These are phyloP conservation scores for Reticulitermes speratus DNA, from an alignment of 1,140 invertebrate species.

Conservation along the genomic window DNA sequence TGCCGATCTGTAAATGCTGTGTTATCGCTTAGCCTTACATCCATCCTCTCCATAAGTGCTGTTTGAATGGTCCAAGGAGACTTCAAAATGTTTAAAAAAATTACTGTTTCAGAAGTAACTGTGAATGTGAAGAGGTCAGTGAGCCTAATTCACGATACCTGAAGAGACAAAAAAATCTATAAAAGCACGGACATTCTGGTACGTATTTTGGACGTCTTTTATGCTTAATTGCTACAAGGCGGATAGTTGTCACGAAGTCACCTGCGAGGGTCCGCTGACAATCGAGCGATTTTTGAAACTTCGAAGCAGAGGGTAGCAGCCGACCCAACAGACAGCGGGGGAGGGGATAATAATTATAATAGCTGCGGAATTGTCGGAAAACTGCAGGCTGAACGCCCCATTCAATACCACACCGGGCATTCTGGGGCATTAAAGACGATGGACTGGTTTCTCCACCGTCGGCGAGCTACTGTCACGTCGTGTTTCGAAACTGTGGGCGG, in stretches of 20 bases:
- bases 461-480: too few relatives aligned
- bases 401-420: not conserved
- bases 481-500: too few relatives aligned
- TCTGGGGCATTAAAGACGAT: not conserved
- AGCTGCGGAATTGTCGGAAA: not conserved
- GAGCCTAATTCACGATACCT: too few relatives aligned
- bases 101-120: too few relatives aligned
- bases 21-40: too few relatives aligned
- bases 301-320: not conserved
- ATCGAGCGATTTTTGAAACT: not conserved
- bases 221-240: not conserved
- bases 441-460: not conserved
- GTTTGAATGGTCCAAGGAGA: too few relatives aligned
- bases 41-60: too few relatives aligned
- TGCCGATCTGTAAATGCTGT: too few relatives aligned
- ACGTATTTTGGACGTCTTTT: not conserved
- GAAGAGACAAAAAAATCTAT: too few relatives aligned
- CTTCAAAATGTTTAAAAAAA: too few relatives aligned
- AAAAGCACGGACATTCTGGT: too few relatives aligned
- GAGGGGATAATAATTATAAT: slow-evolving; percentile 17
- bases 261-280: not conserved
- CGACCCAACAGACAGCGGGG: not conserved
- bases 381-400: not conserved
- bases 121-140: too few relatives aligned
- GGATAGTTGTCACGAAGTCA: not conserved